Evolutionary conservation across 2,113 vertebrate genomes (phyloP).

Genomic region (Hippocampus barbouri): DNA sequence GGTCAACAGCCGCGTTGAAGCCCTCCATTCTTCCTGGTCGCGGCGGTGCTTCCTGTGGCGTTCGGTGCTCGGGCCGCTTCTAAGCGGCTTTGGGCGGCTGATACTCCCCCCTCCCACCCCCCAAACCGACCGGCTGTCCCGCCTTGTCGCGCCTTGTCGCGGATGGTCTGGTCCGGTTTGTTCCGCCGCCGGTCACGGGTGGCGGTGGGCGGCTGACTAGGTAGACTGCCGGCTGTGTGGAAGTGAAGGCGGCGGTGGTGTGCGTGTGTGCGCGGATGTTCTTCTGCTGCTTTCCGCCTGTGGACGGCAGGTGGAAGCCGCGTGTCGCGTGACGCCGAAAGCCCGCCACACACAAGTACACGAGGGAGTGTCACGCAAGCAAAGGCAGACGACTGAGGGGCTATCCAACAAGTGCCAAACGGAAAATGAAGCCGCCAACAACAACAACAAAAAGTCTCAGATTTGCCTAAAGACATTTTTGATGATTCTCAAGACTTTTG

Average conservation of each 20-base stretch:
- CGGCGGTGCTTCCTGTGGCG: constrained; percentile 18
- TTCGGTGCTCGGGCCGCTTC: constrained; percentile 22
- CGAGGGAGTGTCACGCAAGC: constrained; percentile 2
- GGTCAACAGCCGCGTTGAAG: constrained; percentile 40
- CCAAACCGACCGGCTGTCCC: neutral
- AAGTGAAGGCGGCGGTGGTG: neutral
- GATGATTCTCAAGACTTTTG: too few species aligned
- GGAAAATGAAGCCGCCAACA: neutral
- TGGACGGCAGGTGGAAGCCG: constrained; percentile 5
- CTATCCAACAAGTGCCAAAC: constrained; percentile 22
- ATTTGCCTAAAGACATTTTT: too few species aligned
- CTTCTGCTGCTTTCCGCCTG: neutral
- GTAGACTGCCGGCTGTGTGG: constrained; percentile 19
- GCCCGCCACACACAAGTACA: neutral
- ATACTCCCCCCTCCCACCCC: constrained; percentile 41
- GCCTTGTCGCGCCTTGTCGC: constrained; percentile 20
- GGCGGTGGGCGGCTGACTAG: neutral
- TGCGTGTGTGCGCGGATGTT: neutral
- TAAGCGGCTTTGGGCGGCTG: constrained; percentile 55
- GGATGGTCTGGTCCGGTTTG: constrained; percentile 55
- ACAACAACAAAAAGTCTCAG: neutral
- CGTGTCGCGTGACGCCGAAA: neutral
- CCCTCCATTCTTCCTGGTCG: constrained; percentile 27
- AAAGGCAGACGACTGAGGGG: constrained; percentile 16
- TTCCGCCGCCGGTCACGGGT: constrained; percentile 18